These are phyloP conservation scores for Thysanoteuthis rhombus DNA, from an alignment of 2,888 invertebrate species.

Conservation along the genomic window DNA sequence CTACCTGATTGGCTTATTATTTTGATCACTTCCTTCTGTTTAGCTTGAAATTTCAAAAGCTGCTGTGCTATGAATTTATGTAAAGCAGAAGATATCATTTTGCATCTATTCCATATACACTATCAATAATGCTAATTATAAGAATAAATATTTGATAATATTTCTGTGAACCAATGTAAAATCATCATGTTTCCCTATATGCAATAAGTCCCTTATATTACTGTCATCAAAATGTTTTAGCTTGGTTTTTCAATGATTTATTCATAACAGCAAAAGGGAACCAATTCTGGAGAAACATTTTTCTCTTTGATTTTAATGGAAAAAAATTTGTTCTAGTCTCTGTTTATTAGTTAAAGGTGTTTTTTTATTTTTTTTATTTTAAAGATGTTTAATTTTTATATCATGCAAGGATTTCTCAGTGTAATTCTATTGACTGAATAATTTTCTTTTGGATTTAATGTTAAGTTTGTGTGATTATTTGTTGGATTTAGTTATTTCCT, in stretches of 20 bases:
- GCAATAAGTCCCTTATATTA: neutral
- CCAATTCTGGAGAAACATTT: no score
- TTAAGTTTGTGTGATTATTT: no score
- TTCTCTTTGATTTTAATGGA: no score
- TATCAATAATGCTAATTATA: neutral
- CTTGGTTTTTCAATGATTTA: no score
- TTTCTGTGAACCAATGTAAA: neutral
- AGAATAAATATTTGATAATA: neutral
- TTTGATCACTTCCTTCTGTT: neutral
- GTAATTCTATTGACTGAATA: neutral
- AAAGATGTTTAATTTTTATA: neutral
- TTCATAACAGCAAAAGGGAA: no score
- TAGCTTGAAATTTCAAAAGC: neutral
- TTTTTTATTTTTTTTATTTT: neutral
- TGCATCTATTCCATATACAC: neutral
- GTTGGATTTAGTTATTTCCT: neutral
- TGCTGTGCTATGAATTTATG: neutral
- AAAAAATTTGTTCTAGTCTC: no score
- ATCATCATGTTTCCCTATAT: neutral
- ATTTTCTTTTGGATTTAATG: neutral
- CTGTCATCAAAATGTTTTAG: no score
- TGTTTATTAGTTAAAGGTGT: no score
- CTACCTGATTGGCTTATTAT: neutral
- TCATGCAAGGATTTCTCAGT: neutral
- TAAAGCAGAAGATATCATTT: neutral